Evolutionary conservation across 2,113 vertebrate species (phyloP), one percentile per base, ranked within the genome.

Genomic region (Sinocyclocheilus anshuiensis): DNA sequence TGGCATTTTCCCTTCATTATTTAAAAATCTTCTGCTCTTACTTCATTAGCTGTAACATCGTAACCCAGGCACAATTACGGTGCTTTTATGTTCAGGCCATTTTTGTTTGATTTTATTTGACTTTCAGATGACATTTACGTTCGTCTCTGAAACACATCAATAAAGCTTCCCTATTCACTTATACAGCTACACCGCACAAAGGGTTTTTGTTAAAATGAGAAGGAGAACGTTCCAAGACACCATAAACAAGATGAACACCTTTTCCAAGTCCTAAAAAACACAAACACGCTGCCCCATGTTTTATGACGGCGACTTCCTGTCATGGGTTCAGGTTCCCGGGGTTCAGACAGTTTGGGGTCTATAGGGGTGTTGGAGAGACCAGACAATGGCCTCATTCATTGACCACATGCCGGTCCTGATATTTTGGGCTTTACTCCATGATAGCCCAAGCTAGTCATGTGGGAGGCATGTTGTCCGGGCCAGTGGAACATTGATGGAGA

Each of bases 301-400:
- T 84, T 88, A 86, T 79, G 20, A 71, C 57, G 86, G 63, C 86
- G 87, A 80, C 65, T 91, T 90, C 50, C 48, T 83, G 29, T 77
- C 83, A 67, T 55, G 75, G 42, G 50, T 36, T 78, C 26, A 57
- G 76, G 76, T 57, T 57, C 50, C 50, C n/a, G 48, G 50, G 45
- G 77, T 82, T 81, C 13, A 48, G 45, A 74, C 81, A 67, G 63
- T 3, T 69, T 26, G 45, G 39, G 26, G 80, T 42, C 76, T 29
- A 42, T 18, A 87, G 77, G 53, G 57, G 65, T 77, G 86, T 69
- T 88, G 87, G 89, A 39, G 26, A 90, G 91, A 74, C 29, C 53
- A 75, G 65, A 95, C 93, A 94, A 94, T 91, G 90, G 81, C 65
- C 82, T 91, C 91, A 91, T 94, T 94, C 92, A 92, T 84, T 74